Conservation (phyloP, 2,888 invertebrate species). For the Siphlonurus alternatus region DNA sequence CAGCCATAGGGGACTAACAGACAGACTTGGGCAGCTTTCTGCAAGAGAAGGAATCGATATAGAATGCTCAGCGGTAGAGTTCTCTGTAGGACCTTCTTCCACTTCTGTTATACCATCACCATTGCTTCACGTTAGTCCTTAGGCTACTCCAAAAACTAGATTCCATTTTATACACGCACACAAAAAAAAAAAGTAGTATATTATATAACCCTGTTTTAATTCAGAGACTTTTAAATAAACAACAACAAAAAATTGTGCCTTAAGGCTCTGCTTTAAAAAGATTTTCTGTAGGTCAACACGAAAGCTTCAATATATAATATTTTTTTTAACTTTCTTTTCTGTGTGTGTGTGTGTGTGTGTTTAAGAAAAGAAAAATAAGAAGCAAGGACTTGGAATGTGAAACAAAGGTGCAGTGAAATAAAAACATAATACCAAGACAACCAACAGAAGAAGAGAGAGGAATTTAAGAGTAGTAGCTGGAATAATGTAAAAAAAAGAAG, state of each 20-base stretch:
- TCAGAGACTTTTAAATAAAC: conserved; percentile 2
- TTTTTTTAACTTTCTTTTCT: not conserved
- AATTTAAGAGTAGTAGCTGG: not conserved
- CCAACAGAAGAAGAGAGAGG: not conserved
- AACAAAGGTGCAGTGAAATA: not conserved
- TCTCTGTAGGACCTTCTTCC: no score
- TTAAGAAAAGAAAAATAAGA: not conserved
- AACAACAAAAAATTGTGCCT: not conserved
- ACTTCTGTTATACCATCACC: no score
- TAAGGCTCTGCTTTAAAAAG: not conserved
- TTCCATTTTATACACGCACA: no score
- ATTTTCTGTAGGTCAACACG: not conserved
- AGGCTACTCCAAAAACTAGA: no score
- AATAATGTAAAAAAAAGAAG: not conserved
- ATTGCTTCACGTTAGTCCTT: no score
- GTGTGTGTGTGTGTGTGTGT: no score
- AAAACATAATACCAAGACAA: not conserved
- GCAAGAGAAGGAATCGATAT: no score
- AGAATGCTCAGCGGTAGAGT: no score
- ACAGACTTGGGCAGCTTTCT: no score
- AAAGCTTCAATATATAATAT: not conserved
- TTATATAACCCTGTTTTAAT: not conserved
- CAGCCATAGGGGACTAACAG: no score
- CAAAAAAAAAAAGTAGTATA: no score
- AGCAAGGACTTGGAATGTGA: not conserved